A percentile compares a stretch with the other conserved stretches of the same genome.
These are phyloP conservation scores for Pyralis farinalis DNA, from an alignment of 2,888 invertebrate species.

Conservation along the genomic window DNA sequence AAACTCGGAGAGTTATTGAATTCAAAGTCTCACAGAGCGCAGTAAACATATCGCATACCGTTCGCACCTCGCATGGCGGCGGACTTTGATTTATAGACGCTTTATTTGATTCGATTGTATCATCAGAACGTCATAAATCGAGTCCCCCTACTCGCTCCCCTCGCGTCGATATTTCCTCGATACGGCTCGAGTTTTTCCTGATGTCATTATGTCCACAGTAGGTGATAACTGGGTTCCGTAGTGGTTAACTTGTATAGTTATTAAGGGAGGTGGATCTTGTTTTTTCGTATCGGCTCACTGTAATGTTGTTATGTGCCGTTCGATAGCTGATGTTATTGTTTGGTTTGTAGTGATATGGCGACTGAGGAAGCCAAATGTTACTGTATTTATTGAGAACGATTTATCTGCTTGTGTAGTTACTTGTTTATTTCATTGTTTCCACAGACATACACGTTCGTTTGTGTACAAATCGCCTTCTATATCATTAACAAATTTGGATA, in stretches of 20 bases:
- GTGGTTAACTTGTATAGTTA: slow-evolving; percentile 28
- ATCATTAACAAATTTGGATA: no score
- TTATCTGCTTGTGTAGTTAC: no score
- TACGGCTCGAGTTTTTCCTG: slow-evolving; percentile 58
- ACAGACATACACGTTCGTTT: no score
- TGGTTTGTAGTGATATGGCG: not conserved
- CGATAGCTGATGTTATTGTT: not conserved
- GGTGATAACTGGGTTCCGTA: slow-evolving; percentile 64
- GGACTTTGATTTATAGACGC: slow-evolving; percentile 76
- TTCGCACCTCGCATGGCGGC: slow-evolving; percentile 51
- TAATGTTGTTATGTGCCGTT: slow-evolving; percentile 10
- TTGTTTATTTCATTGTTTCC: no score
- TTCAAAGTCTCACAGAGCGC: slow-evolving; percentile 15
- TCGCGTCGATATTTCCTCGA: slow-evolving; percentile 46
- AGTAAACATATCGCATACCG: slow-evolving; percentile 37
- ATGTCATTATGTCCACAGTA: slow-evolving; percentile 66
- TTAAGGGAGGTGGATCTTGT: slow-evolving; percentile 37
- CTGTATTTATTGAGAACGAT: no score
- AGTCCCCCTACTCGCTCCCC: slow-evolving; percentile 37
- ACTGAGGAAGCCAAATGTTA: no score
- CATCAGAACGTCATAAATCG: slow-evolving; percentile 78
- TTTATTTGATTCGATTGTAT: slow-evolving; percentile 80
- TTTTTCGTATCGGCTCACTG: slow-evolving; percentile 18
- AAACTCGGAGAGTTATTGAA: slow-evolving; percentile 9
- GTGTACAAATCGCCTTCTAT: no score